A percentile compares a stretch with the other conserved stretches of the same genome.
Conservation (phyloP, 53 echinoderm and acorn worm genomes). For the Echinarachnius parma region DNA sequence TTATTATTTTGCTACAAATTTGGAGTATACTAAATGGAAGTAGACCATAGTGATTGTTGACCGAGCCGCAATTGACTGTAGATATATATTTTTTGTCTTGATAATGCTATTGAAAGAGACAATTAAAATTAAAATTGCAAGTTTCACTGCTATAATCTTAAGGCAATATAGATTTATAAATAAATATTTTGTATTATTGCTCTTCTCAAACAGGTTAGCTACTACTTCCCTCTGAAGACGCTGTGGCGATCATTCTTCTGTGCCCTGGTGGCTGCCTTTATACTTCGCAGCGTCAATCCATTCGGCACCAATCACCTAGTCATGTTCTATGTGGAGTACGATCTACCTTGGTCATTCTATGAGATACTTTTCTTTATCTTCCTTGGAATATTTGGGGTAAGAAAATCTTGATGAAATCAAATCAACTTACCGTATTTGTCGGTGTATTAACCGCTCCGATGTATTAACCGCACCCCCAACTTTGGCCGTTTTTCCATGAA, state of each 20-base stretch:
- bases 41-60: too few species aligned
- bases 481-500: too few species aligned
- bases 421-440: too few species aligned
- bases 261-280: constrained; percentile 95
- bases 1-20: too few species aligned
- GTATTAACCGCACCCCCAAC: too few species aligned
- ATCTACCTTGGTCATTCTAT: constrained; percentile 89
- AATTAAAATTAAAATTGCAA: too few species aligned
- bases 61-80: too few species aligned
- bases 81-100: too few species aligned
- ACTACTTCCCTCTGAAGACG: constrained; percentile 98
- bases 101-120: too few species aligned
- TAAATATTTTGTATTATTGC: not conserved
- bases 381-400: constrained; percentile 90
- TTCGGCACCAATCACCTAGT: constrained; percentile 95
- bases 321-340: constrained; percentile 96
- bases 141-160: too few species aligned
- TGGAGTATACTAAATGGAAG: not conserved
- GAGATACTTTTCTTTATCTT: constrained; percentile 86
- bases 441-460: too few species aligned
- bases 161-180: not conserved
- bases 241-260: constrained; percentile 99
- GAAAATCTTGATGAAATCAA: too few species aligned
- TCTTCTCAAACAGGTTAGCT: constrained; percentile 70
- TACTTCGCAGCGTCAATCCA: constrained; percentile 81